Evolutionary conservation across 2,797 vertebrate species (phyloP), one percentile per base, ranked within the genome.

Genomic region (Knipowitschia caucasica): DNA sequence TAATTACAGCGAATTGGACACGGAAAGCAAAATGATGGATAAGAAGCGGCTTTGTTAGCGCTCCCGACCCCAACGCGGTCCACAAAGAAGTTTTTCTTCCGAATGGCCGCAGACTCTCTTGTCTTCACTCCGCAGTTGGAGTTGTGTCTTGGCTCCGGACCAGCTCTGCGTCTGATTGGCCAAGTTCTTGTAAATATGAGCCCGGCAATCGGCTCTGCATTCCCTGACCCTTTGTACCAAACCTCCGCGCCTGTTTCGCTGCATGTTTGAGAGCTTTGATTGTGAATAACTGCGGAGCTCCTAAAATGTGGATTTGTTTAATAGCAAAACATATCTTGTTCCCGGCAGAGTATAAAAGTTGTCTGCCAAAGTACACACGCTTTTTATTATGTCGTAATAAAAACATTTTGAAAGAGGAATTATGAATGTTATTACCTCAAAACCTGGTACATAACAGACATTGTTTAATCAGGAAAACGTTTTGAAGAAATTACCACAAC

Each of bases 191-290:
- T 89, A 76, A 81, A 91, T 86, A 80, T 83, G 64, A 83, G 85
- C 63, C 64, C 47, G 62, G 80, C 63, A 57, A 64, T 56, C 56
- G 66, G 59, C 72, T 54, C 72, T 43, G 65, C 78, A 84, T 92
- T 93, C 89, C 83, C 89, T 71, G 90, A 91, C 92, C 90, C 92
- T 91, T 91, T 91, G 90, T 92, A 59, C 69, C 38, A 57, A 23
- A 74, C 69, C 92, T 94, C 92, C 92, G 92, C 87, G 83, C 36
- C 63, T 67, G 59, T 53, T 73, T 73, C 56, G 25, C 20, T 61
- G 59, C 42, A 52, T 62, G 53, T 44, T 8, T n/a, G 14, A 25
- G n/a, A 24, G n/a, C n/a, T 7, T n/a, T n/a, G n/a, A 25, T 50
- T 34, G 23, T 50, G 30, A 35, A 34, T 49, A 26, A 44, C 42